Evolutionary conservation across 2,113 vertebrate genomes (phyloP).

Genomic region (Gallinago media): DNA sequence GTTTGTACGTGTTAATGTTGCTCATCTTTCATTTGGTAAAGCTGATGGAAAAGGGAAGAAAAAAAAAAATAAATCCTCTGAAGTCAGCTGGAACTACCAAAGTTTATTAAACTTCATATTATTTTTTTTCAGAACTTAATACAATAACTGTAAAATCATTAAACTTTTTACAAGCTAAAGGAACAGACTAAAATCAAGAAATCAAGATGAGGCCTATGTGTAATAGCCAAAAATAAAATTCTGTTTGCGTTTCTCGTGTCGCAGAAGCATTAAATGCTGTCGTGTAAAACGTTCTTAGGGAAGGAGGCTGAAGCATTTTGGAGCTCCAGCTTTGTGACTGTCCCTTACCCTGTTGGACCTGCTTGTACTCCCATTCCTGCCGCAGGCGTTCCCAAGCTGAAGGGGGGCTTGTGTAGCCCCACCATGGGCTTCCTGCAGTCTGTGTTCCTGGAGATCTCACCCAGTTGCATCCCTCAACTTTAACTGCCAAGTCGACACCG

Average conservation of each 20-base stretch:
- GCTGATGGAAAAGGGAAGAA: background rate
- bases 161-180: background rate
- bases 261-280: background rate
- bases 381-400: accelerated
- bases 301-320: background rate
- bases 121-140: background rate
- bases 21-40: background rate
- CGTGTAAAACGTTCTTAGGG: accelerated
- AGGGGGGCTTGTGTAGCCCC: background rate
- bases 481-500: background rate
- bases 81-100: background rate
- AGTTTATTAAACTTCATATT: background rate
- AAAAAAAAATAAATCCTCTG: background rate
- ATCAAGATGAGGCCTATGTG: background rate
- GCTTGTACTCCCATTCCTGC: accelerated
- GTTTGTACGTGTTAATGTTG: background rate
- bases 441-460: background rate
- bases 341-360: background rate
- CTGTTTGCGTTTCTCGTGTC: background rate
- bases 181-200: background rate
- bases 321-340: background rate
- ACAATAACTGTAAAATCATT: background rate
- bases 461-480: background rate
- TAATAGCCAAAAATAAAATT: background rate
- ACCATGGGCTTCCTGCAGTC: background rate